These are phyloP conservation scores for Sarotherodon lohbergeri DNA, from an alignment of 2,113 vertebrate species.

Conservation along the genomic window DNA sequence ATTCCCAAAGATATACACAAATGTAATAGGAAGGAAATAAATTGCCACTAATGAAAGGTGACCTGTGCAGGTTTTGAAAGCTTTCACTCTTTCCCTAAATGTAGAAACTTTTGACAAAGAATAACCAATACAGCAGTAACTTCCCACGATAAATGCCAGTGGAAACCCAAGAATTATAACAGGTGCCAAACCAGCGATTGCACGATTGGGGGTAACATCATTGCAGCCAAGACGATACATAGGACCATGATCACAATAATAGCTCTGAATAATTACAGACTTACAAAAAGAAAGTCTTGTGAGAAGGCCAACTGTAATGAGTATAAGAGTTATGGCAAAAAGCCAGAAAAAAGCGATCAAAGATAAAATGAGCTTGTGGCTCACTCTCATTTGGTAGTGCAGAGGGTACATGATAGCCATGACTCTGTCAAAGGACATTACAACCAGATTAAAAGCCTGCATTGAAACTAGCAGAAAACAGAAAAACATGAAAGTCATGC, in stretches of 20 bases:
- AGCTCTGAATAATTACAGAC: too few species aligned
- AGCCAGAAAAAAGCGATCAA: neutral
- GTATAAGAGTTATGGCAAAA: neutral
- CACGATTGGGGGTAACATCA: too few species aligned
- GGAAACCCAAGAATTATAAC: neutral
- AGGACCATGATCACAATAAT: too few species aligned
- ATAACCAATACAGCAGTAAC: neutral
- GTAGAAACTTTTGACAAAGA: neutral
- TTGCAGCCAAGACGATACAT: too few species aligned
- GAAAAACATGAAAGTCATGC: too few species aligned
- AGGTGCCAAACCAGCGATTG: too few species aligned
- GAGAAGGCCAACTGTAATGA: neutral
- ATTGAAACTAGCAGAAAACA: too few species aligned
- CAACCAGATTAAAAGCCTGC: too few species aligned
- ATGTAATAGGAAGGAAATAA: slow-evolving; percentile 39
- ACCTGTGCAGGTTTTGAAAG: slow-evolving; percentile 41
- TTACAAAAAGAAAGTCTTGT: too few species aligned
- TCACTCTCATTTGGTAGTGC: neutral
- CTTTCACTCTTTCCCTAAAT: neutral
- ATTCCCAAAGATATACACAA: neutral
- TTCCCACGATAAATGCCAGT: neutral
- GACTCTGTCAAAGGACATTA: neutral
- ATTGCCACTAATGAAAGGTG: slow-evolving; percentile 46
- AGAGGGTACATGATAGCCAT: neutral
- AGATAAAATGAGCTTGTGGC: neutral